These are phyloP conservation scores for Myiopsitta monachus DNA, from an alignment of 2,113 vertebrate genomes.

Conservation along the genomic window DNA sequence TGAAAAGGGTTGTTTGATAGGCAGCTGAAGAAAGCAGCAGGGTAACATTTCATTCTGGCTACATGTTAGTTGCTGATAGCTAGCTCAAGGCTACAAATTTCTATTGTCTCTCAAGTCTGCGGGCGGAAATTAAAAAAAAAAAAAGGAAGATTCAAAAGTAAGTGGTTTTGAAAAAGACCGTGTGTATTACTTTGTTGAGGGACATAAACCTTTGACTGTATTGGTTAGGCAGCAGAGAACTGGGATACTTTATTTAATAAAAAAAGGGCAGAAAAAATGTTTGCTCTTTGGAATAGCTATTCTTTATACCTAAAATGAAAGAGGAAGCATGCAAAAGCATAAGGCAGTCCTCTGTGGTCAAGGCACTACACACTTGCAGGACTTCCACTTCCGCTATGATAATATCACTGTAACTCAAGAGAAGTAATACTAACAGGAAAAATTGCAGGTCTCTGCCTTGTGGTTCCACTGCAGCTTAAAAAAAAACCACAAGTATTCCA, in stretches of 20 bases:
- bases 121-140: neutral
- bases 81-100: neutral
- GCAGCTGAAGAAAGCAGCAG: neutral
- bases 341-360: neutral
- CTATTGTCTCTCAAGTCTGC: neutral
- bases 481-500: neutral
- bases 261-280: neutral
- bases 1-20: neutral
- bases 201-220: neutral
- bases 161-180: neutral
- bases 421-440: neutral
- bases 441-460: neutral
- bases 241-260: neutral
- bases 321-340: neutral
- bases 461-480: neutral
- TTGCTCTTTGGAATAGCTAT: neutral
- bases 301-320: neutral
- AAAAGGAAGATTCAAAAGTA: neutral
- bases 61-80: neutral
- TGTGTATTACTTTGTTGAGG: neutral
- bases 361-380: neutral
- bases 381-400: neutral
- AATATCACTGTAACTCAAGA: neutral
- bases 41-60: neutral
- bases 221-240: neutral